Percentiles rank a stretch among this genome's conserved stretches.
phyloP scores from a whole-genome alignment of 2,113 vertebrate genomes.

The Tyto alba region DNA sequence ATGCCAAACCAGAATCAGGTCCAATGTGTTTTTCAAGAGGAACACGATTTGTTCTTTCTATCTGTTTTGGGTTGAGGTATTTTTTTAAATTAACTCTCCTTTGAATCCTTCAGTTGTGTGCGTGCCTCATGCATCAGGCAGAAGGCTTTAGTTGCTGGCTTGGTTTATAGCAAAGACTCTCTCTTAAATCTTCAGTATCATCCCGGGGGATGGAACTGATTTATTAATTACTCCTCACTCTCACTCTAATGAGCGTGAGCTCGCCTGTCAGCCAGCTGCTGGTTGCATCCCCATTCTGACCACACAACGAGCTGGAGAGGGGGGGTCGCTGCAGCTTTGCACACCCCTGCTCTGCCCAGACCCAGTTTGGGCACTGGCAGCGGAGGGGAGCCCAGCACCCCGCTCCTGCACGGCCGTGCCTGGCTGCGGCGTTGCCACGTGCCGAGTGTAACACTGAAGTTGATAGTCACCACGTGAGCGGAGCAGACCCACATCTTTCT shows the following conservation, averaged over 20 bases:
- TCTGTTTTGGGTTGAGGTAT: not conserved
- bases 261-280: not conserved
- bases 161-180: not conserved
- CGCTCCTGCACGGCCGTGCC: accelerated
- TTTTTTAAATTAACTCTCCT: not conserved
- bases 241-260: not conserved
- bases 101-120: not conserved
- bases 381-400: not conserved
- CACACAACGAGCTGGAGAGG: not conserved
- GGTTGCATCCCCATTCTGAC: not conserved
- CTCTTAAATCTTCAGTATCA: not conserved
- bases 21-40: not conserved
- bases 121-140: not conserved
- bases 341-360: not conserved
- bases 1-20: not conserved
- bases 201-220: not conserved
- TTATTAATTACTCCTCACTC: not conserved
- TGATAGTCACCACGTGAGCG: not conserved
- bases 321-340: not conserved
- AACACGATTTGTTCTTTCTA: not conserved
- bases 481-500: not conserved
- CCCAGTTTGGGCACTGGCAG: accelerated
- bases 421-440: not conserved
- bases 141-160: not conserved
- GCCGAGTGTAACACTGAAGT: accelerated